These are phyloP conservation scores for Saccostrea glomerata DNA, from an alignment of 1,140 invertebrate genomes.

Conservation along the genomic window DNA sequence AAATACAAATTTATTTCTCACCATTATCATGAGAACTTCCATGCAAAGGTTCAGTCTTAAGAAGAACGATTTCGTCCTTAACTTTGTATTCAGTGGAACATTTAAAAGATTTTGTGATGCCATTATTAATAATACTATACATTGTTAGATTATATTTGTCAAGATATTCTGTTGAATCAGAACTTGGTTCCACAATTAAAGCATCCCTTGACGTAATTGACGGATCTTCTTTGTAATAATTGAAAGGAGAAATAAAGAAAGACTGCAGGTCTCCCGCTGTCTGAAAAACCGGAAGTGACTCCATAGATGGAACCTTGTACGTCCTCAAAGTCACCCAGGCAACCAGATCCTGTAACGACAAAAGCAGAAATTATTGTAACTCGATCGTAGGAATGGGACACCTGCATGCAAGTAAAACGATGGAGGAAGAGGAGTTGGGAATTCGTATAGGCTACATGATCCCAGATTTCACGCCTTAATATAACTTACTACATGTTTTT, in stretches of 20 bases:
- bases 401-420: no score
- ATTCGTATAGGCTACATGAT: no score
- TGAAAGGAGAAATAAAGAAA: constrained; percentile 71
- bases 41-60: not conserved
- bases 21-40: not conserved
- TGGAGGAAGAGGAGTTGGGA: no score
- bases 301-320: constrained; percentile 71
- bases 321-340: constrained; percentile 72
- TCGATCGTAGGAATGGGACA: no score
- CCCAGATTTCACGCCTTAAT: no score
- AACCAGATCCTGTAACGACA: constrained; percentile 70
- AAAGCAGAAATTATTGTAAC: not conserved
- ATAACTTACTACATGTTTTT: no score
- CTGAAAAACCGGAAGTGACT: constrained; percentile 71
- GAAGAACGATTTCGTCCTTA: not conserved
- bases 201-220: constrained; percentile 65
- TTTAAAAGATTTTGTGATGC: not conserved
- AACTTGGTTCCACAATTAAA: constrained; percentile 77
- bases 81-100: constrained; percentile 1
- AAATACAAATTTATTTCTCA: not conserved
- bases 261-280: constrained; percentile 66
- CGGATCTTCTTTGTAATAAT: constrained; percentile 71
- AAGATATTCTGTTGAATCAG: not conserved
- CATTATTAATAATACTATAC: not conserved
- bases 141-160: not conserved